Evolutionary conservation across 2,113 vertebrate species (phyloP), one percentile per base, ranked within the genome.

Genomic region (Strix aluco): DNA sequence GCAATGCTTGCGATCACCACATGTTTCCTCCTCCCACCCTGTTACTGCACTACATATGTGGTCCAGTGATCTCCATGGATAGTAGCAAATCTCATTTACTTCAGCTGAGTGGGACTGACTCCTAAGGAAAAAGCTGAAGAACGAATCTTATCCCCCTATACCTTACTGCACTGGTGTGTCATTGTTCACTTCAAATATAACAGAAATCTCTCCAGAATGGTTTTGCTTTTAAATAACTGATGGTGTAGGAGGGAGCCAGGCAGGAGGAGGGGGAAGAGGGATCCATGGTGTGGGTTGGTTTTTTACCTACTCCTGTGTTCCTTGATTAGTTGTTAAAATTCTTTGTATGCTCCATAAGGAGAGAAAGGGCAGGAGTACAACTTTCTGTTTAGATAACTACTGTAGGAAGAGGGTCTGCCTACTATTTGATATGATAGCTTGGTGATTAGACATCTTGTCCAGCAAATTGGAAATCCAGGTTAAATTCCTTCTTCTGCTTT

Each of bases 1-100:
- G 2, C 47, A 66, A 10, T 0, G 5, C 42, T 73, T 78, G 22
- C 8, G 4, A 70, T 54, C 69, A 49, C 40, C 63, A 22, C 15
- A 26, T 57, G 65, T 86, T 44, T 42, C 25, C 61, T 65, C 11
- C 12, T 63, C 54, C 78, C 38, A 38, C 49, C 52, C 77, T 59
- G 12, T 40, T n/a, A 10, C 29, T 5, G 17, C 32, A n/a, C 26
- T 21, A 25, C 0, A 0, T 8, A 34, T 11, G 34, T 51, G 66
- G 61, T 38, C 20, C 90, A 80, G 58, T 6, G 46, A 91, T 70
- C 44, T 40, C 72, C 36, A 32, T 0, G 3, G 49, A 69, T 84
- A 94, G 51, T 0, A 67, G 54, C n/a, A 67, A 88, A 70, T 49
- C 61, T 79, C 40, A 32, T 61, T 69, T 57, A 62, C 15, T 57